phyloP scores from a whole-genome alignment of 1,140 invertebrate species.

The Theocolax elegans region DNA sequence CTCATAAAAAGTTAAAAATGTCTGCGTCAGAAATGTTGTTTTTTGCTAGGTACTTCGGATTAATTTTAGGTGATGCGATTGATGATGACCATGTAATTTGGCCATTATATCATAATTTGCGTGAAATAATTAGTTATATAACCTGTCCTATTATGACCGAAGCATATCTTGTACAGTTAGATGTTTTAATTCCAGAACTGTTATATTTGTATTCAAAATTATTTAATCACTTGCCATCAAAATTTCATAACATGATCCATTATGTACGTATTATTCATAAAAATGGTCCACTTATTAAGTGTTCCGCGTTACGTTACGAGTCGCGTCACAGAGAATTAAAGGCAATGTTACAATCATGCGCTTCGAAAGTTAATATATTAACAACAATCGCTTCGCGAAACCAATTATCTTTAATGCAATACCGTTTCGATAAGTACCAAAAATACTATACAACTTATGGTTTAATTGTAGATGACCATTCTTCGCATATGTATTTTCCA shows the following conservation, averaged over 20 bases:
- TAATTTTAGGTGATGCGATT: slow-evolving; percentile 47
- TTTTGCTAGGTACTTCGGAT: slow-evolving; percentile 47
- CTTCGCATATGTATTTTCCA: too few relatives aligned
- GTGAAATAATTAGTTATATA: neutral
- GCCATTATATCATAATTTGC: slow-evolving; percentile 38
- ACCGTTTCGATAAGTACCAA: too few relatives aligned
- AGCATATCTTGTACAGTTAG: neutral
- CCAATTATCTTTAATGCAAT: too few relatives aligned
- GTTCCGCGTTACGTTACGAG: slow-evolving; percentile 39
- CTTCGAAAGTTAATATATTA: too few relatives aligned
- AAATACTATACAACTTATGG: too few relatives aligned
- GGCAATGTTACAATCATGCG: neutral
- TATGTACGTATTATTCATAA: slow-evolving; percentile 31
- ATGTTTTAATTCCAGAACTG: slow-evolving; percentile 34
- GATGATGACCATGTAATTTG: slow-evolving; percentile 40
- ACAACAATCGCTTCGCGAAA: too few relatives aligned
- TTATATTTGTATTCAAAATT: slow-evolving; percentile 31
- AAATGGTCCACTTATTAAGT: slow-evolving; percentile 38
- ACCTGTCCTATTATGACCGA: neutral
- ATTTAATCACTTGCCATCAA: slow-evolving; percentile 32
- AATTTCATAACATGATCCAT: slow-evolving; percentile 39
- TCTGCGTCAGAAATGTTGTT: slow-evolving; percentile 48
- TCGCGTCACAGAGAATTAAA: slow-evolving; percentile 37
- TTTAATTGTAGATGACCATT: too few relatives aligned
- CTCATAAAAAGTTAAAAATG: slow-evolving; percentile 34